phyloP scores from a whole-genome alignment of 2,113 vertebrate species.

The Athene cunicularia region DNA sequence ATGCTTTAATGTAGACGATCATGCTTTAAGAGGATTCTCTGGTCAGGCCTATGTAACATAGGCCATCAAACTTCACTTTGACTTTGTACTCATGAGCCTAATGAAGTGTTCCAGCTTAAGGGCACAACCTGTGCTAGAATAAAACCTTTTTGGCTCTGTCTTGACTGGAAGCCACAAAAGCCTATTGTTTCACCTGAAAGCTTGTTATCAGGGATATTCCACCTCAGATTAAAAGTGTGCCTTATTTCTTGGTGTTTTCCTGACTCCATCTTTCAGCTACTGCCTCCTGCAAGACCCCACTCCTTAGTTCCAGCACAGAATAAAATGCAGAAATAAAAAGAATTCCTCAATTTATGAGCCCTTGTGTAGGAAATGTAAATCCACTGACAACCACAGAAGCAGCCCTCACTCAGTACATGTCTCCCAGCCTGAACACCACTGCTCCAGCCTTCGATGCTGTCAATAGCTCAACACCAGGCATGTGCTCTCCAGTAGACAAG shows the following conservation, averaged over 20 bases:
- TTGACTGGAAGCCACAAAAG: neutral
- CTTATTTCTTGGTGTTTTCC: neutral
- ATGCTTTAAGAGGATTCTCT: neutral
- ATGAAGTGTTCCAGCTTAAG: neutral
- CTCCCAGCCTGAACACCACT: neutral
- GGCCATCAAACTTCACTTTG: neutral
- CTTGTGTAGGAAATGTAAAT: neutral
- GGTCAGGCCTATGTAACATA: neutral
- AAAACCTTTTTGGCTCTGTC: neutral
- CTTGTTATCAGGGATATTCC: neutral
- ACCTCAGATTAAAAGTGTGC: neutral
- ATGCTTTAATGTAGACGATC: neutral
- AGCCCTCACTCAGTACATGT: neutral
- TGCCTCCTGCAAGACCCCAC: neutral
- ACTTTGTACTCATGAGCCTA: neutral
- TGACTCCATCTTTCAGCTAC: neutral
- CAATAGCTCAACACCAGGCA: neutral
- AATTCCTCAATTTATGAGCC: neutral
- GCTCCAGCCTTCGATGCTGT: neutral
- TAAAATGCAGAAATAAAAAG: neutral
- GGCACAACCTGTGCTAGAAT: neutral
- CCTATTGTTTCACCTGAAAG: neutral
- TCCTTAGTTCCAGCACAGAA: neutral
- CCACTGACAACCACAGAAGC: neutral
- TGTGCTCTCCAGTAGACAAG: neutral